Conservation (phyloP, 2,113 vertebrate genomes). For the Larimichthys polyactis region DNA sequence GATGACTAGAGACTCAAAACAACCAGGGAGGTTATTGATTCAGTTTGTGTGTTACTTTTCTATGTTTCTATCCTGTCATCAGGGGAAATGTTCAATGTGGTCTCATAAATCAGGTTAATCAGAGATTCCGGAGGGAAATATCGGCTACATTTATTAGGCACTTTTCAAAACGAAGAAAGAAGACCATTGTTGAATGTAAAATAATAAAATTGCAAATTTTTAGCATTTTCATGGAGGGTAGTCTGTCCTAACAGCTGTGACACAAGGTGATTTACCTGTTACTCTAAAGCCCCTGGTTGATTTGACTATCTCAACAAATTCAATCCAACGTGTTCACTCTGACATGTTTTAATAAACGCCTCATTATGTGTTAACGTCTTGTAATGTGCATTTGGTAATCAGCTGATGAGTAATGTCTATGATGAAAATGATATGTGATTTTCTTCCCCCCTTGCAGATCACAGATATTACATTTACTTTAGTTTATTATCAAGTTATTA, state of each 20-base stretch:
- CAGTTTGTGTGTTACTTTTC: neutral
- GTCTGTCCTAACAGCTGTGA: neutral
- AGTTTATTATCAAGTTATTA: slow-evolving; percentile 51
- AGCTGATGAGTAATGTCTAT: slow-evolving; percentile 70
- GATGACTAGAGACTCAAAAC: slow-evolving; percentile 16
- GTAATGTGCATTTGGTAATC: slow-evolving; percentile 83
- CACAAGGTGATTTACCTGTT: neutral
- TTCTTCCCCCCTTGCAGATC: slow-evolving; percentile 68
- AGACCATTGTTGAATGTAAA: neutral
- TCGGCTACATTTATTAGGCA: neutral
- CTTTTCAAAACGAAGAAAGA: neutral
- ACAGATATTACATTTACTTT: slow-evolving; percentile 70
- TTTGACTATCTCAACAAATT: slow-evolving; percentile 36
- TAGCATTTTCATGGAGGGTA: neutral
- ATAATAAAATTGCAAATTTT: neutral
- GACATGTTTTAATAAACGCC: slow-evolving; percentile 22
- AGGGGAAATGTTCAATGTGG: neutral
- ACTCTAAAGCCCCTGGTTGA: slow-evolving; percentile 50
- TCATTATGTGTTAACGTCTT: neutral
- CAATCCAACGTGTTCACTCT: slow-evolving; percentile 3
- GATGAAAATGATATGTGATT: slow-evolving; percentile 74
- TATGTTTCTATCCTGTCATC: neutral
- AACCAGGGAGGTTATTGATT: slow-evolving; percentile 39
- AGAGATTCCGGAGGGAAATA: neutral
- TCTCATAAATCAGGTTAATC: neutral